phyloP scores from a whole-genome alignment of 2,113 vertebrate genomes.

The Varanus salvator region DNA sequence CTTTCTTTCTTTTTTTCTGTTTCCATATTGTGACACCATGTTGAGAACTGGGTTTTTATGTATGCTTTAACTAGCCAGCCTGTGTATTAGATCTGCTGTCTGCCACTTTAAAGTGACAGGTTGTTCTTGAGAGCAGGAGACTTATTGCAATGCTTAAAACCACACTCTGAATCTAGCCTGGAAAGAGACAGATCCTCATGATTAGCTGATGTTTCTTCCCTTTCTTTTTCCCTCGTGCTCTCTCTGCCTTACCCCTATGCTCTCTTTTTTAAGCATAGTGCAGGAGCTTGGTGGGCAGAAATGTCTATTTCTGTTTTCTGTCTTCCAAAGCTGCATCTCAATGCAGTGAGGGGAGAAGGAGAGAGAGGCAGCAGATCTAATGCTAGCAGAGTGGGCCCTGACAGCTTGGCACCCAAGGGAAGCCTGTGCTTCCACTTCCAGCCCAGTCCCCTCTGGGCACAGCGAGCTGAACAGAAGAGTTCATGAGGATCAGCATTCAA shows the following conservation, averaged over 20 bases:
- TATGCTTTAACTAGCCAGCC: not conserved
- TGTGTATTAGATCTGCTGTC: not conserved
- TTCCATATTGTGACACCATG: not conserved
- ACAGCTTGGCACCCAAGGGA: slow-evolving; percentile 61
- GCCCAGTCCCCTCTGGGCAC: slow-evolving; percentile 69
- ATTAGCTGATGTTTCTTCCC: not conserved
- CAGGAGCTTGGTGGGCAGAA: slow-evolving; percentile 3
- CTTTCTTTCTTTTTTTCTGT: not conserved
- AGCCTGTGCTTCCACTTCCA: slow-evolving; percentile 73
- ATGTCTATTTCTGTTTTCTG: slow-evolving; percentile 51
- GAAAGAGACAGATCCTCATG: not conserved
- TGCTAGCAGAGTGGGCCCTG: slow-evolving; percentile 47
- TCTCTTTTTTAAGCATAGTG: slow-evolving; percentile 32
- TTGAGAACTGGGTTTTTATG: not conserved
- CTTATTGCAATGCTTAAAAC: not conserved
- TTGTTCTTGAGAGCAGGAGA: not conserved
- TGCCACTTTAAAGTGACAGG: not conserved
- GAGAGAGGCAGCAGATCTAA: slow-evolving; percentile 22
- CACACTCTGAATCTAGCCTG: not conserved
- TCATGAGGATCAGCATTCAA: slow-evolving; percentile 61
- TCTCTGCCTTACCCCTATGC: not conserved
- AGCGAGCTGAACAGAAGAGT: slow-evolving; percentile 44
- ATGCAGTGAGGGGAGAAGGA: slow-evolving; percentile 24
- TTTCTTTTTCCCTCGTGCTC: not conserved
- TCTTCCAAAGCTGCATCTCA: slow-evolving; percentile 1